These are phyloP conservation scores for Tupaia tana DNA, from an alignment of 2,113 vertebrate species.

Conservation along the genomic window DNA sequence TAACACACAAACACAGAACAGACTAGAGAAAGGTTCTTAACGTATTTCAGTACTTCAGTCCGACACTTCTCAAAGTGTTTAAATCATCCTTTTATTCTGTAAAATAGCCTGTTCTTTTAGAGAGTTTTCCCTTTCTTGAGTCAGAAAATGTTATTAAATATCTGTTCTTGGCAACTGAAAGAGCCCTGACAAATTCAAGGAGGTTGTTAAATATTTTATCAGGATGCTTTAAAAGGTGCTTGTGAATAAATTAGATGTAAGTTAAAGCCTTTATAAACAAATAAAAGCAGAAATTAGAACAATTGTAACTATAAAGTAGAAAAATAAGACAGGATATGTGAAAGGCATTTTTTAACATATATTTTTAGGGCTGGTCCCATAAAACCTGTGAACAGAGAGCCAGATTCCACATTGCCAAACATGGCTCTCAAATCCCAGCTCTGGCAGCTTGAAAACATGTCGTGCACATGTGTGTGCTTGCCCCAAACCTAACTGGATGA, in stretches of 20 bases:
- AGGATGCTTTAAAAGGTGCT: neutral
- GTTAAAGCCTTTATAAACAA: neutral
- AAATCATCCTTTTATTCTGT: neutral
- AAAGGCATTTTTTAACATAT: neutral
- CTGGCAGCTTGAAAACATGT: no score
- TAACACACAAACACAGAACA: neutral
- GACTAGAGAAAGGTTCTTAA: neutral
- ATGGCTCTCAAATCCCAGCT: no score
- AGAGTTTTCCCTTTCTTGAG: neutral
- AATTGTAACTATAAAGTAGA: neutral
- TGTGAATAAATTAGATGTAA: neutral
- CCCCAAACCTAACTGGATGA: no score
- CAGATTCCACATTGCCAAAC: no score
- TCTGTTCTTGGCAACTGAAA: neutral
- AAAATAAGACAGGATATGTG: neutral
- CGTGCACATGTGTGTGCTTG: no score
- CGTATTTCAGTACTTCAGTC: neutral
- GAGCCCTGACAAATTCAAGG: neutral
- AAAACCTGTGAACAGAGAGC: no score
- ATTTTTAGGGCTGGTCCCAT: neutral
- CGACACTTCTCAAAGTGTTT: neutral
- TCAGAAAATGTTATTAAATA: neutral
- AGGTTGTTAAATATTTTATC: neutral
- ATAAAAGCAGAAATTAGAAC: neutral
- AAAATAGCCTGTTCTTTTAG: neutral